A percentile compares a stretch with the other conserved stretches of the same genome.
Evolutionary conservation across 2,113 vertebrate genomes (phyloP).

Genomic region (Nansenia antarctica): DNA sequence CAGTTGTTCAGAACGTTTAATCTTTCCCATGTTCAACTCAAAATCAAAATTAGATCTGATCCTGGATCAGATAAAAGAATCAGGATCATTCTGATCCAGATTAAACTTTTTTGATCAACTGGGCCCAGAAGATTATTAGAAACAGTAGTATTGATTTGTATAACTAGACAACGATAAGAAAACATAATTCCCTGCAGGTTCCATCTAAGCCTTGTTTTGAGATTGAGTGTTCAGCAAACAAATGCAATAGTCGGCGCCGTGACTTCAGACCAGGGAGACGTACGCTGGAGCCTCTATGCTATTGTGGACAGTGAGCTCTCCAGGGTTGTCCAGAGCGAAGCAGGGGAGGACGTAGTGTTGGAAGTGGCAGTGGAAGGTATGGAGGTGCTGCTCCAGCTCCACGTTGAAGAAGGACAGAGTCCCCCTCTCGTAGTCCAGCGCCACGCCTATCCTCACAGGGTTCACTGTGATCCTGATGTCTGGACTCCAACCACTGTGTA

Average conservation of each 20-base stretch:
- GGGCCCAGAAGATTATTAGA: too few species aligned
- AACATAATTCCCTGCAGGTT: too few species aligned
- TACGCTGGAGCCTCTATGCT: slow-evolving; percentile 72
- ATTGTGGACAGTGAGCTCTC: slow-evolving; percentile 79
- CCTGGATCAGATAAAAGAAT: too few species aligned
- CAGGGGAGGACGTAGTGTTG: slow-evolving; percentile 85
- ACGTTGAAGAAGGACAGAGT: slow-evolving; percentile 88
- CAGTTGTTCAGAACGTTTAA: too few species aligned
- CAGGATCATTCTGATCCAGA: too few species aligned
- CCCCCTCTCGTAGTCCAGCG: slow-evolving; percentile 83
- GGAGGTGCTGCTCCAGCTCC: slow-evolving; percentile 84
- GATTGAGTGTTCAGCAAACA: too few species aligned
- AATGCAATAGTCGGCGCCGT: too few species aligned
- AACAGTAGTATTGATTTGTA: too few species aligned
- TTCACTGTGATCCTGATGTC: slow-evolving; percentile 74
- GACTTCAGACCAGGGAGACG: background rate
- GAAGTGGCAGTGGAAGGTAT: slow-evolving; percentile 81
- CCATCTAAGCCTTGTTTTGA: background rate
- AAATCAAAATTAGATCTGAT: too few species aligned
- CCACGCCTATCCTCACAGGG: slow-evolving; percentile 75
- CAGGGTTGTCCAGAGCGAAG: slow-evolving; percentile 88
- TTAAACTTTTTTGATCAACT: too few species aligned
- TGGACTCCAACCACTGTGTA: slow-evolving; percentile 81
- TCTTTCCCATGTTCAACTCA: too few species aligned
- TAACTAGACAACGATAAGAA: too few species aligned